A percentile compares a stretch with the other conserved stretches of the same genome.
phyloP scores from a whole-genome alignment of 2,797 vertebrate genomes.

The Chanos chanos region DNA sequence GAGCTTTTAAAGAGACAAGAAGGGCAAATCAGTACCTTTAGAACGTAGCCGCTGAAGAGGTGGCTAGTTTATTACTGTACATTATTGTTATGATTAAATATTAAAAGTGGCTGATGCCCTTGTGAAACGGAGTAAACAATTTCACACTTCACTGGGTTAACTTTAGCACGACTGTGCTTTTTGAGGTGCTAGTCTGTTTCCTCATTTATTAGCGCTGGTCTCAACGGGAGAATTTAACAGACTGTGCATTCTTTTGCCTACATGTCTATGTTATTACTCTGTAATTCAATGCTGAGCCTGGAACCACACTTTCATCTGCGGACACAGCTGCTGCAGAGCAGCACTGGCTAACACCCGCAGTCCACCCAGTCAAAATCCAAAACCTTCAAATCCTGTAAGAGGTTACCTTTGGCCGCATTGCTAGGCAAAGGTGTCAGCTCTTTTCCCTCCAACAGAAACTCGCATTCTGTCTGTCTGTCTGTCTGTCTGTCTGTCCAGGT shows the following conservation, averaged over 20 bases:
- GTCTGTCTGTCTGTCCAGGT: neutral
- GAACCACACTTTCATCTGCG: conserved; percentile 4
- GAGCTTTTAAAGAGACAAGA: neutral
- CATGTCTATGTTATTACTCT: conserved; percentile 16
- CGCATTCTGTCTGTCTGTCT: neutral
- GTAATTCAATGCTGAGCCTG: conserved; percentile 9
- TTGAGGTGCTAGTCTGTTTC: neutral
- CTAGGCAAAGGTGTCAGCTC: conserved; percentile 18
- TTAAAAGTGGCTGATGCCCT: neutral
- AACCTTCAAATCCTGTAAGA: conserved; percentile 27
- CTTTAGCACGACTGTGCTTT: neutral
- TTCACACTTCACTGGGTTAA: conserved; percentile 33
- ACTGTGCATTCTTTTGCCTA: conserved; percentile 13
- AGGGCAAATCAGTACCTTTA: neutral
- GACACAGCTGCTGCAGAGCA: conserved; percentile 20
- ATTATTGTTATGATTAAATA: conserved; percentile 15
- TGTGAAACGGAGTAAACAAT: conserved; percentile 32
- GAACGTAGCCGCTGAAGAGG: neutral
- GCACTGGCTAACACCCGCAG: neutral
- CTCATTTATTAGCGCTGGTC: neutral
- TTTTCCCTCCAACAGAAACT: neutral
- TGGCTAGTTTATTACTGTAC: conserved; percentile 6
- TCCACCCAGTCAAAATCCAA: neutral
- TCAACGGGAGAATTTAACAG: neutral
- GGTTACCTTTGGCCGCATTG: conserved; percentile 19